Evolutionary conservation across 1,140 invertebrate species (phyloP), one percentile per base, ranked within the genome.

Genomic region (Sarcophaga peregrina): DNA sequence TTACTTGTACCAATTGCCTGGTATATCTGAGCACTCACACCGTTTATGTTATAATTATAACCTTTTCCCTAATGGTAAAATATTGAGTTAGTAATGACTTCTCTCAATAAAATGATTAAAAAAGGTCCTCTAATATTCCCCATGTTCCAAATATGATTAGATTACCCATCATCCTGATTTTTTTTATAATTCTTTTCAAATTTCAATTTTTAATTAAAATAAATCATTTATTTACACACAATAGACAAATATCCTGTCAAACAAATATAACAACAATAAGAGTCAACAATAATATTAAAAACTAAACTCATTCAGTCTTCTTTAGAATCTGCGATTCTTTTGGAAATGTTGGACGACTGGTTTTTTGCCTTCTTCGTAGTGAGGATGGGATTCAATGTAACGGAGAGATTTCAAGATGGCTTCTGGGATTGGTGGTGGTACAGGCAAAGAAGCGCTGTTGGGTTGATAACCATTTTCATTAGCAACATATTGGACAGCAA

Each of bases 401-500:
- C 90, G 90, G 11, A 89, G 87, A 83, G 94, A 91, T 80, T 91
- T 92, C 17, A 84, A 17, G n/a, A 86, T 86, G n/a, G 83, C 83
- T 52, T 45, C 84, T 74, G 93, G 93, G 52, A 93, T 91, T 52
- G 92, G 92, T 7, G 92, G 93, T 8, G 92, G 92, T 0, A 92
- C 93, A 0, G 93, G 93, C 17, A 93, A 84, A 86, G 93, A 92
- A 11, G 91, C 92, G 11, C 84, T 83, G 15, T 46, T 10, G 15
- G 82, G 82, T 75, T 84, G 83, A 13, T 83, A 83, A 68, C 83
- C 84, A 37, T 90, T 88, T 76, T 93, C 93, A 84, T 92, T 90
- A 9, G 91, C 92, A 54, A 90, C 87, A 84, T 93, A 93, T 17
- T 89, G 87, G 0, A 93, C 85, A 8, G 87, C 83, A 82, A 91